These are phyloP conservation scores for Parnassius orleans DNA, from an alignment of 2,888 invertebrate genomes.

Conservation along the genomic window DNA sequence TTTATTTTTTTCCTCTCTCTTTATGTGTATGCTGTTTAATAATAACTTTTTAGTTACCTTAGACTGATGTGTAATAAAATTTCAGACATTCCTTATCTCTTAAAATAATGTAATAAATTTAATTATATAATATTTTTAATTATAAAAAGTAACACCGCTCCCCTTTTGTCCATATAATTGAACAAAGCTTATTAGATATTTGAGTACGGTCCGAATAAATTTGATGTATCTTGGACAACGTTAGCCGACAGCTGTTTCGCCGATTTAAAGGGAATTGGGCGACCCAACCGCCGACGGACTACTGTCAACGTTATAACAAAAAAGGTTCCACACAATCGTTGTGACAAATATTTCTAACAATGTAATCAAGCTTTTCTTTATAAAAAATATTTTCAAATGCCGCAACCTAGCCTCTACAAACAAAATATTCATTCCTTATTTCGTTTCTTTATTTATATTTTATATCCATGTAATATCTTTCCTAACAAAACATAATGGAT, in stretches of 20 bases:
- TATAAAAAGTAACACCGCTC: too few species aligned
- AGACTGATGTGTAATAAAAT: too few species aligned
- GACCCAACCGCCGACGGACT: neutral
- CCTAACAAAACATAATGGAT: too few species aligned
- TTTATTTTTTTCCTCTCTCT: too few species aligned
- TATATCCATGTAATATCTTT: neutral
- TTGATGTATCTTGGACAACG: neutral
- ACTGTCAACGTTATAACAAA: neutral
- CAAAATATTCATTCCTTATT: neutral
- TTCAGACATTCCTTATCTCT: too few species aligned
- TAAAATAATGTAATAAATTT: too few species aligned
- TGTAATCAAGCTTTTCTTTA: neutral
- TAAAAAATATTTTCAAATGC: neutral
- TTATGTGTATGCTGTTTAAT: too few species aligned
- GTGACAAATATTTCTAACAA: neutral
- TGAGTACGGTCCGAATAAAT: neutral
- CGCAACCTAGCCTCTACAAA: neutral
- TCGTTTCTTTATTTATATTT: neutral
- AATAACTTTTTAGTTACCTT: too few species aligned
- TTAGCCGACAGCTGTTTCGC: constrained; percentile 1
- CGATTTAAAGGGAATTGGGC: neutral
- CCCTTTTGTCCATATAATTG: too few species aligned
- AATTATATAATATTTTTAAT: too few species aligned
- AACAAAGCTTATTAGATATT: too few species aligned
- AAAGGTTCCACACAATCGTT: neutral